Evolutionary conservation across 2,113 vertebrate species (phyloP).

Genomic region (Pungitius pungitius): DNA sequence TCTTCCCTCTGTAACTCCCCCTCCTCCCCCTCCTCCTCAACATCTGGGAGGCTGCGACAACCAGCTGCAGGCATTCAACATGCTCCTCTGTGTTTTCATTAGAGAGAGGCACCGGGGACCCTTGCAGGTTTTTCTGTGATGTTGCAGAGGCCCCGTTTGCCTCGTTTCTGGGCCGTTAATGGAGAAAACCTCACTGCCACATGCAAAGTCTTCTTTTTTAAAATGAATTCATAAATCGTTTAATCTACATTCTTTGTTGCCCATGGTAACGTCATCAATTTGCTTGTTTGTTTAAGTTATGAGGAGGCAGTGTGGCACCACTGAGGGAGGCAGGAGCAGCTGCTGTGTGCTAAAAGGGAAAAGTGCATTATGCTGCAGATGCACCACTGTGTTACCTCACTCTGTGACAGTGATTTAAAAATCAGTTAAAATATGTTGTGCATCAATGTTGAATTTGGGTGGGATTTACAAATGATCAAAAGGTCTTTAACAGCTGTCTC

Average conservation of each 20-base stretch:
- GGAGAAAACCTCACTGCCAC: slow-evolving; percentile 31
- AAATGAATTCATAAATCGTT: background rate
- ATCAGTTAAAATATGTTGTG: background rate
- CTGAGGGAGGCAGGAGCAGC: no score
- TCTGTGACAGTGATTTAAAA: no score
- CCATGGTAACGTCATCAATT: background rate
- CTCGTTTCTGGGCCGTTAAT: slow-evolving; percentile 50
- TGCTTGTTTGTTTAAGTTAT: no score
- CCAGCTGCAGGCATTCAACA: slow-evolving; percentile 29
- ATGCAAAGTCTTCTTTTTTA: background rate
- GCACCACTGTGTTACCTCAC: background rate
- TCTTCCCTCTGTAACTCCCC: slow-evolving; percentile 15
- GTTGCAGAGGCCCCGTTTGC: slow-evolving; percentile 52
- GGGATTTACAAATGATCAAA: background rate
- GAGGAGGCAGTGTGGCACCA: background rate
- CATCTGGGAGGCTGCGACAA: slow-evolving; percentile 55
- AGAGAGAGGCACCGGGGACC: slow-evolving; percentile 32
- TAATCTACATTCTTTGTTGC: background rate
- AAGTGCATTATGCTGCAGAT: no score
- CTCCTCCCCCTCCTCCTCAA: slow-evolving; percentile 37
- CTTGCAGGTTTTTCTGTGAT: slow-evolving; percentile 58
- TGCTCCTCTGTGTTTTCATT: slow-evolving; percentile 46
- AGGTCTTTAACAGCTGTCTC: background rate
- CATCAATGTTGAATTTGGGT: background rate
- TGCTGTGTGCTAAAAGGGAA: no score